Percentiles rank a stretch among this genome's conserved stretches.
phyloP scores from a whole-genome alignment of 1,140 invertebrate genomes.

The Drosophila takahashii region DNA sequence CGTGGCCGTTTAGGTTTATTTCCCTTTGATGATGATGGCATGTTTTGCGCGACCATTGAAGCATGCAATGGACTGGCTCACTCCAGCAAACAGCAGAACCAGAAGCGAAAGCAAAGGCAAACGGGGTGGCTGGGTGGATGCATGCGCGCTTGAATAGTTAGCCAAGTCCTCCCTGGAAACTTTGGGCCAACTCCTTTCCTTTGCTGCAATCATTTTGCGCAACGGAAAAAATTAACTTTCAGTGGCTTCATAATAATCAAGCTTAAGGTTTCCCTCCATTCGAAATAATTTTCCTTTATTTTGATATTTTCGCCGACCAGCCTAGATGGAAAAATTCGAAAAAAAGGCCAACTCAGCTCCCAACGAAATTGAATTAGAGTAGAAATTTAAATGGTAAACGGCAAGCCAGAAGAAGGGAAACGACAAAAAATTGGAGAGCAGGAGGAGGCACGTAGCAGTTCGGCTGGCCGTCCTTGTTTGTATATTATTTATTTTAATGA shows the following conservation, averaged over 20 bases:
- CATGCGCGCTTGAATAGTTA: conserved; percentile 77
- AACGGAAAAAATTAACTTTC: conserved; percentile 40
- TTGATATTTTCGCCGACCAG: conserved; percentile 31
- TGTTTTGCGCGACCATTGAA: conserved; percentile 78
- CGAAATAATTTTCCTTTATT: conserved; percentile 44
- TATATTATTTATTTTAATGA: conserved; percentile 74
- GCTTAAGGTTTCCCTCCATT: conserved; percentile 59
- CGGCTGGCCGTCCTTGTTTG: conserved; percentile 51
- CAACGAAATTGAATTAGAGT: conserved; percentile 79
- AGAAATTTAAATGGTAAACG: conserved; percentile 70
- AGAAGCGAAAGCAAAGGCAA: conserved; percentile 5
- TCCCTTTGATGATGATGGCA: conserved; percentile 77
- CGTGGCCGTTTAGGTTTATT: conserved; percentile 81
- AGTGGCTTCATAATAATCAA: conserved; percentile 70
- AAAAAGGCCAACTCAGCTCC: conserved; percentile 73
- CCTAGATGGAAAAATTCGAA: conserved; percentile 32
- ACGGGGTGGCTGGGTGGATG: conserved; percentile 48
- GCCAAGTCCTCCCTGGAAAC: conserved; percentile 27
- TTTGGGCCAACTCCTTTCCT: conserved; percentile 6
- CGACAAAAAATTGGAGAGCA: conserved; percentile 1
- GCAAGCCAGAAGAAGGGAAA: neutral
- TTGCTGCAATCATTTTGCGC: conserved; percentile 26
- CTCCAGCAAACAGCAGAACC: conserved; percentile 46
- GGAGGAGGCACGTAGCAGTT: conserved; percentile 9
- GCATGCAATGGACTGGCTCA: conserved; percentile 78